Percentiles rank a stretch among this genome's conserved stretches.
Evolutionary conservation across 2,113 vertebrate genomes (phyloP).

Genomic region (Mobula birostris): DNA sequence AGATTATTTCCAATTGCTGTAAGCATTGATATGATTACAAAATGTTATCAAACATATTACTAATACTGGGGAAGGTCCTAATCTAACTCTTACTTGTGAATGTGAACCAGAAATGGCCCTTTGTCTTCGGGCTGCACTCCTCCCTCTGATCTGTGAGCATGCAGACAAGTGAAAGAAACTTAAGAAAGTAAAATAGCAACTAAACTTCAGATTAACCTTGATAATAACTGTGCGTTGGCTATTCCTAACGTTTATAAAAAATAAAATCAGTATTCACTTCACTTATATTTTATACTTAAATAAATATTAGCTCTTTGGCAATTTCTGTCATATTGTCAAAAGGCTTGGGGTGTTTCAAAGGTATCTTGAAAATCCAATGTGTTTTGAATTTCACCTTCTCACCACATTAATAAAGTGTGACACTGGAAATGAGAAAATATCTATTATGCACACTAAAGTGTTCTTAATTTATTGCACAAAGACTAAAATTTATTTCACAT

Average conservation of each 20-base stretch:
- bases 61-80: neutral
- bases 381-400: neutral
- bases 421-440: neutral
- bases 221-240: neutral
- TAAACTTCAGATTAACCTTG: neutral
- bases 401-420: neutral
- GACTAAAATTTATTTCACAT: neutral
- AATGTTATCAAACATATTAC: neutral
- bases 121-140: conserved; percentile 12
- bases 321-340: neutral
- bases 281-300: neutral
- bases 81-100: conserved; percentile 32
- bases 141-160: conserved; percentile 37
- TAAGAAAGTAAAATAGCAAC: conserved; percentile 2
- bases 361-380: neutral
- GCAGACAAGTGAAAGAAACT: conserved; percentile 34
- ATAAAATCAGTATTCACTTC: neutral
- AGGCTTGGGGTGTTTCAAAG: neutral
- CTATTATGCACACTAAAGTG: neutral
- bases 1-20: neutral
- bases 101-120: conserved; percentile 15
- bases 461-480: neutral
- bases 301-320: neutral
- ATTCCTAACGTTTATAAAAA: neutral
- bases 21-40: neutral